These are phyloP conservation scores for Nycticebus coucang DNA, from an alignment of 2,113 vertebrate genomes.

Conservation along the genomic window DNA sequence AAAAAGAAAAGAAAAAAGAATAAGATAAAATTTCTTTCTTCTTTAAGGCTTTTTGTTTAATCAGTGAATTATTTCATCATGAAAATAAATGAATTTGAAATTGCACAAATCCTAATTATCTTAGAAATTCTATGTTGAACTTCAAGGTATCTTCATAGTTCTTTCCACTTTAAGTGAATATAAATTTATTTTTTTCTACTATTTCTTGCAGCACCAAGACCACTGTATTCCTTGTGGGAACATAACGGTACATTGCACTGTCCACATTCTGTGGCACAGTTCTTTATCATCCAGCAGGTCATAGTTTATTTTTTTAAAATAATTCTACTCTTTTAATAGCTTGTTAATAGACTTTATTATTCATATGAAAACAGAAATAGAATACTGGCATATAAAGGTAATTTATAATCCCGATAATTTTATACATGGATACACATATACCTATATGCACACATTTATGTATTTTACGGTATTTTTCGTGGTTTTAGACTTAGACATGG, in stretches of 20 bases:
- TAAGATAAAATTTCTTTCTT: slow-evolving; percentile 6
- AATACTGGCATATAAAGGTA: background rate
- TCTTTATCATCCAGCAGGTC: background rate
- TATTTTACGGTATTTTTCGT: background rate
- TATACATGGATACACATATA: background rate
- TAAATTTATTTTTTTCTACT: background rate
- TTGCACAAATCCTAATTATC: background rate
- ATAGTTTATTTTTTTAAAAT: background rate
- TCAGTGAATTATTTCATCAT: slow-evolving; percentile 1
- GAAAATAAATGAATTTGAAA: slow-evolving; percentile 51
- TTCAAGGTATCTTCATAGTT: background rate
- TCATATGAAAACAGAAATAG: background rate
- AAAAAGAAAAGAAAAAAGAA: background rate
- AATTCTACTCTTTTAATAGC: background rate
- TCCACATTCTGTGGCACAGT: background rate
- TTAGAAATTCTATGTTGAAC: slow-evolving; percentile 19
- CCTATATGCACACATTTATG: background rate
- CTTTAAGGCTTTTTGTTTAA: background rate
- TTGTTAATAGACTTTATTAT: background rate
- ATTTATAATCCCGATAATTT: background rate
- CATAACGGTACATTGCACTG: background rate
- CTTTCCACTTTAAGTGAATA: slow-evolving; percentile 27
- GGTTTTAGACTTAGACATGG: background rate
- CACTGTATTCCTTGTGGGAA: background rate
- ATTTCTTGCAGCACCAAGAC: background rate